Base-by-base conservation (phyloP, 2,113 vertebrate genomes). In the Grus americana region DNA sequence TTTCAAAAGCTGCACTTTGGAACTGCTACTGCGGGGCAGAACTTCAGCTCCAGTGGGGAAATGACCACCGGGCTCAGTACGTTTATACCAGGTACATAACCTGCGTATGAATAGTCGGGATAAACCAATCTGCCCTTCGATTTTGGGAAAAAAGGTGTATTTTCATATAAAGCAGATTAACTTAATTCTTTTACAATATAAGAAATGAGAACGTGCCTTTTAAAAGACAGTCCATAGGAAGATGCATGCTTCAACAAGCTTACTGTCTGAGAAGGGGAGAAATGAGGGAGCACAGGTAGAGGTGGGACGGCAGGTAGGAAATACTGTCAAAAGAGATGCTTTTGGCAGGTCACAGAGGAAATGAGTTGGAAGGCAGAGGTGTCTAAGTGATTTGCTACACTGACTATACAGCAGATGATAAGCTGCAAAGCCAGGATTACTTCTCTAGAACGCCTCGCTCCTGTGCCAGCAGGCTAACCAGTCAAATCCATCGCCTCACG, bases 31-130 rank as follows among this genome's bases (percentile, higher is more conserved):
- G 63, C 6, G 12, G 70, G 59, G 42, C 19, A 32, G 76, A 78
- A 61, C 50, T 44, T 66, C 61, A 82, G 52, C 74, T 79, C 38
- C 66, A 10, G 46, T 1, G 32, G 29, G 27, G 40, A n/a, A 71
- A 32, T 10, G 47, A 16, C 19, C 44, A 3, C 2, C 7, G 49
- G 42, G 94, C 58, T 78, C 85, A 52, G 18, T 0, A 9, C 9
- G 10, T 30, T n/a, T 10, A 42, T 12, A 89, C 12, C 78, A 82
- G 57, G 12, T 10, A 52, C 52, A 42, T n/a, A 66, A 58, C n/a
- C n/a, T 18, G 10, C 0, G 3, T 3, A 7, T 12, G 30, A 66
- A 46, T 0, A 72, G n/a, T 2, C 4, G 4, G 18, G 63, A 61
- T 36, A 76, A 54, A 68, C 17, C 40, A 38, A 38, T 19, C 66